phyloP scores from a whole-genome alignment of 92 coral and sea anemone genomes.

The Hydrozoanthus gracilis region DNA sequence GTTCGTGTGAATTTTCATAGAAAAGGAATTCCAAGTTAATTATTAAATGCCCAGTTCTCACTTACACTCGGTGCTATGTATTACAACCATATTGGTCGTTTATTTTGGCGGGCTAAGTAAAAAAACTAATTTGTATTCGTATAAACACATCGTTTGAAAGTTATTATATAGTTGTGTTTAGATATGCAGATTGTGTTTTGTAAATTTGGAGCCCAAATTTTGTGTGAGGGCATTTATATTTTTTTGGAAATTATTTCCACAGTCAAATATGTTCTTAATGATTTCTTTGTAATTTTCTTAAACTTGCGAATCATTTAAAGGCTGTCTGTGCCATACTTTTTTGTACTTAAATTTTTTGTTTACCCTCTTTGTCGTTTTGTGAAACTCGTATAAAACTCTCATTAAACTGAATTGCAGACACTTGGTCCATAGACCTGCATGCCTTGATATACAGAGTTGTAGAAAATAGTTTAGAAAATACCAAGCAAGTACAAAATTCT shows the following conservation, averaged over 20 bases:
- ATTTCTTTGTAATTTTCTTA: not conserved
- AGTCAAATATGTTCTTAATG: not conserved
- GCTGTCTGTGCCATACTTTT: not conserved
- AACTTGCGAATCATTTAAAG: not conserved
- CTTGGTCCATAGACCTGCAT: not conserved
- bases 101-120: constrained; percentile 38
- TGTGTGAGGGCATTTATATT: constrained; percentile 20
- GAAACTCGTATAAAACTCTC: not conserved
- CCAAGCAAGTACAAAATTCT: not conserved
- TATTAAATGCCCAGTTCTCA: not conserved
- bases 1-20: no score
- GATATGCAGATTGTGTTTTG: constrained; percentile 18
- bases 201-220: constrained; percentile 31
- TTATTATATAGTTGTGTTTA: not conserved
- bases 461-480: constrained; percentile 20
- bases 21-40: no score
- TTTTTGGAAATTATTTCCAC: constrained; percentile 12
- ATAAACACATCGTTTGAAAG: constrained; percentile 40
- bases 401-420: not conserved
- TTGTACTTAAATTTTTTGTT: not conserved
- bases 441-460: not conserved
- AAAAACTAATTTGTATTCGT: constrained; percentile 54
- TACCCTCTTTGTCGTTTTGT: not conserved
- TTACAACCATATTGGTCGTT: not conserved
- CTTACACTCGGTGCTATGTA: not conserved